Conservation (phyloP, 2,113 vertebrate genomes). For the Erythrolamprus reginae region DNA sequence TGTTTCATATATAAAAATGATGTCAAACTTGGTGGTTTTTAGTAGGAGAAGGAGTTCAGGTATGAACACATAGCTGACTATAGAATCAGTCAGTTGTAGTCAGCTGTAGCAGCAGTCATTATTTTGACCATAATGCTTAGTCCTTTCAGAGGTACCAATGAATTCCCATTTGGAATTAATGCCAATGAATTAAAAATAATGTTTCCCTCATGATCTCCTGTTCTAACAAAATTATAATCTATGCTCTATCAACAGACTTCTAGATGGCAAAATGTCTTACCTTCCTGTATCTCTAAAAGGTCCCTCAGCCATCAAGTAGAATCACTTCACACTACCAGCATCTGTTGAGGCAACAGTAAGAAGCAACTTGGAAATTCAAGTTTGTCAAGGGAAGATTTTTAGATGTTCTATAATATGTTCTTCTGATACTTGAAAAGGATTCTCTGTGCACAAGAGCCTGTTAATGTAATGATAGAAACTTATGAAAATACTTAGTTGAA, state of each 20-base stretch:
- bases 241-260: neutral
- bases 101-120: neutral
- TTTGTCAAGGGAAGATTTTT: neutral
- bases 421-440: neutral
- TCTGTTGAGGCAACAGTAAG: neutral
- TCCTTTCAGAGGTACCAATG: neutral
- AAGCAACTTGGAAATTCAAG: neutral
- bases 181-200: neutral
- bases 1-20: no score
- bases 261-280: neutral
- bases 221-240: neutral
- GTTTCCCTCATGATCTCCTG: neutral
- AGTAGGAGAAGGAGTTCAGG: no score
- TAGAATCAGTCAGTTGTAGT: neutral
- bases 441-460: neutral
- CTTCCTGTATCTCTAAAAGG: neutral
- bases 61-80: neutral
- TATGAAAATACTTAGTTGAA: neutral
- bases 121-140: neutral
- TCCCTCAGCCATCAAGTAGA: neutral
- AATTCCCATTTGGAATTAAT: neutral
- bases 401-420: neutral
- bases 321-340: neutral
- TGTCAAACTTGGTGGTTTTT: no score
- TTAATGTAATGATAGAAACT: neutral